phyloP scores from a whole-genome alignment of 1,140 invertebrate species.

The Odontomachus brunneus region DNA sequence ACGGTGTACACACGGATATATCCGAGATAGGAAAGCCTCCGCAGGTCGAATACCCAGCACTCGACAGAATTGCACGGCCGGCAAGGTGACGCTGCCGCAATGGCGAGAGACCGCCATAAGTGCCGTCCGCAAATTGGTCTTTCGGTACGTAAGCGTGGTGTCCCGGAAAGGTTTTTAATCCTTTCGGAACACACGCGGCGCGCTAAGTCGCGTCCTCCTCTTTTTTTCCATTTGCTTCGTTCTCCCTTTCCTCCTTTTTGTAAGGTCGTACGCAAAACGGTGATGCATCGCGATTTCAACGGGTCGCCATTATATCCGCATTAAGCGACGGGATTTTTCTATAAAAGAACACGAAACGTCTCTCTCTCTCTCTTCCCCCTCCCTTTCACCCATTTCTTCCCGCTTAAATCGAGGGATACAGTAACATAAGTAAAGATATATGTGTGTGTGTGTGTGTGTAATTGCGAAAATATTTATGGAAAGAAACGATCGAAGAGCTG shows the following conservation, averaged over 20 bases:
- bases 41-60: conserved; percentile 38
- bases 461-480: conserved; percentile 13
- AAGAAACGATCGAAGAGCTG: neutral
- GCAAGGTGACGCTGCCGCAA: conserved; percentile 47
- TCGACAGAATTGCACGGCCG: conserved; percentile 48
- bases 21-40: conserved; percentile 38
- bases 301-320: conserved; percentile 14
- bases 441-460: neutral
- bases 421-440: too few species aligned
- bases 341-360: neutral
- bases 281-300: conserved; percentile 25
- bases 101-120: conserved; percentile 41
- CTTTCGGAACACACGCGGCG: conserved; percentile 5
- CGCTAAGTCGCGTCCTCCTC: conserved; percentile 5
- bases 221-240: neutral
- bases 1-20: neutral
- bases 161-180: conserved; percentile 36
- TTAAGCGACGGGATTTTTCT: neutral
- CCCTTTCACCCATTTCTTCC: too few species aligned
- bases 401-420: too few species aligned
- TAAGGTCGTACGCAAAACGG: conserved; percentile 9
- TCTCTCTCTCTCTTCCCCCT: too few species aligned
- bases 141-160: conserved; percentile 55
- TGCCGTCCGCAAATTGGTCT: conserved; percentile 53
- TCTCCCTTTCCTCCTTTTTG: neutral